Evolutionary conservation across 2,797 vertebrate genomes (phyloP).

Genomic region (Enteromius radiatus): DNA sequence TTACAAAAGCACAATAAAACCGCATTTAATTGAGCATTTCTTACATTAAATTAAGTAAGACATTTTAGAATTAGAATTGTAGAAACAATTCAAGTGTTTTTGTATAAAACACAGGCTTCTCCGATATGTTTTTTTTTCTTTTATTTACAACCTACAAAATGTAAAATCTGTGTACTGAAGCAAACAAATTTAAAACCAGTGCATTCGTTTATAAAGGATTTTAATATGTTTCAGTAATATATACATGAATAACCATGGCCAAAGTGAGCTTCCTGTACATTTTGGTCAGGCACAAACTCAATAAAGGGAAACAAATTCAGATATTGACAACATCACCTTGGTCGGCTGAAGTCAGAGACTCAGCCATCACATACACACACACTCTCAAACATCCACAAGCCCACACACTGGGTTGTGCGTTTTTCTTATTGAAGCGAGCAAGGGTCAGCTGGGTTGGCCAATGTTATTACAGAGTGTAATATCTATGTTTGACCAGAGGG

Average conservation of each 20-base stretch:
- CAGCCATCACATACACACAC: background rate
- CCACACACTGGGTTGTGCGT: slow-evolving; percentile 64
- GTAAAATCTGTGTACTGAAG: background rate
- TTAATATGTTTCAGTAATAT: background rate
- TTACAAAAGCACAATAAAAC: background rate
- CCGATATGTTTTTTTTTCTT: background rate
- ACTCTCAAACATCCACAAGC: slow-evolving; percentile 68
- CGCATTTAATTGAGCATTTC: too few relatives aligned
- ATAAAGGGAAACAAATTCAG: slow-evolving; percentile 29
- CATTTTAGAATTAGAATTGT: background rate
- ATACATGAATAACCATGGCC: slow-evolving; percentile 5
- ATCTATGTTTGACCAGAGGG: slow-evolving; percentile 83
- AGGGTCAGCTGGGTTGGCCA: slow-evolving; percentile 78
- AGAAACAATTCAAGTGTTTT: background rate
- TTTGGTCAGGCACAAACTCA: slow-evolving; percentile 37
- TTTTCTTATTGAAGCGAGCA: slow-evolving; percentile 70
- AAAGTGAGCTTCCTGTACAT: slow-evolving; percentile 16
- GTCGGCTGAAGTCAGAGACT: background rate
- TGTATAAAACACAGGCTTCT: background rate
- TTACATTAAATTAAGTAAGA: background rate
- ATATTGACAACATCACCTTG: slow-evolving; percentile 40
- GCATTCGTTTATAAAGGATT: background rate
- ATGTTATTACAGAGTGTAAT: slow-evolving; percentile 85
- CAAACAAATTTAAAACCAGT: background rate
- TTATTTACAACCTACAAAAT: background rate